These are phyloP conservation scores for Limenitis camilla DNA, from an alignment of 2,888 invertebrate species.

Conservation along the genomic window DNA sequence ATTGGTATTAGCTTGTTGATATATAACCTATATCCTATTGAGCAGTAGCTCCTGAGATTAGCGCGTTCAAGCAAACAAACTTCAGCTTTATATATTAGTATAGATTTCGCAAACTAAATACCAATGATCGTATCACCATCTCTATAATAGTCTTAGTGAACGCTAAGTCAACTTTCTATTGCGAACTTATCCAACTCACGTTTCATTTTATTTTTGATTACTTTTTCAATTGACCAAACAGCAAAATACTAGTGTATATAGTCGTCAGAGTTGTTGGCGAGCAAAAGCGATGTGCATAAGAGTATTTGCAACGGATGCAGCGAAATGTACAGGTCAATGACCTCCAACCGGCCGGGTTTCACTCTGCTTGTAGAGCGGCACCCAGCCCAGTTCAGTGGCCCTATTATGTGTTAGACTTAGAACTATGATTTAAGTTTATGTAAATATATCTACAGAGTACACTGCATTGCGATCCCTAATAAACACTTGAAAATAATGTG, in stretches of 20 bases:
- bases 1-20: too few relatives aligned
- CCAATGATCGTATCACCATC: neutral
- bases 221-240: slow-evolving; percentile 50
- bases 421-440: slow-evolving; percentile 39
- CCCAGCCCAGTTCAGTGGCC: slow-evolving; percentile 62
- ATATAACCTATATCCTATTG: too few relatives aligned
- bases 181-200: slow-evolving; percentile 42
- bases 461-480: neutral
- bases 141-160: slow-evolving; percentile 12
- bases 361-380: slow-evolving; percentile 62
- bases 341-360: slow-evolving; percentile 68
- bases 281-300: slow-evolving; percentile 58
- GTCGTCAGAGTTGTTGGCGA: slow-evolving; percentile 62
- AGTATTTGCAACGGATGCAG: slow-evolving; percentile 75
- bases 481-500: neutral
- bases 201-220: slow-evolving; percentile 54
- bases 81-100: too few relatives aligned
- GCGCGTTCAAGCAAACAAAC: too few relatives aligned
- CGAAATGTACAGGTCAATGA: slow-evolving; percentile 72
- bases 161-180: slow-evolving; percentile 29
- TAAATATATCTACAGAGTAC: slow-evolving; percentile 15
- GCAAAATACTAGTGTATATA: slow-evolving; percentile 57
- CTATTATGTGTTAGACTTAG: slow-evolving; percentile 51
- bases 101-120: neutral
- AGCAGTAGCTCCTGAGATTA: too few relatives aligned